A percentile compares a stretch with the other conserved stretches of the same genome.
Evolutionary conservation across 1,140 invertebrate genomes (phyloP).

Genomic region (Notospermus geniculatus): DNA sequence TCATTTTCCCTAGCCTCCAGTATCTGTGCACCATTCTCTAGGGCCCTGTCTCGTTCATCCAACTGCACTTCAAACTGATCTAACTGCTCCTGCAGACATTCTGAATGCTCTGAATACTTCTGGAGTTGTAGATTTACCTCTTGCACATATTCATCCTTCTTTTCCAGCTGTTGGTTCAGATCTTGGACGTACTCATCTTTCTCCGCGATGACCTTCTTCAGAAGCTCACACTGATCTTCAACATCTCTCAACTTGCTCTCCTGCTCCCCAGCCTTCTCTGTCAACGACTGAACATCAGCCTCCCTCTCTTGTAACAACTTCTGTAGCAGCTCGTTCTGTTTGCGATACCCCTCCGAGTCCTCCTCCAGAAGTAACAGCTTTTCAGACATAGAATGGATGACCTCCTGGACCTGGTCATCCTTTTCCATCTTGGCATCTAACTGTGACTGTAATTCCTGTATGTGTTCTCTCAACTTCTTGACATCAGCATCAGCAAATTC

Average conservation of each 20-base stretch:
- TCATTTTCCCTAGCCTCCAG: neutral
- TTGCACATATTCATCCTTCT: neutral
- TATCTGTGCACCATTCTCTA: too few species aligned
- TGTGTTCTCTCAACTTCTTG: too few species aligned
- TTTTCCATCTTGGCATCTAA: too few species aligned
- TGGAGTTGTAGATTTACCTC: neutral
- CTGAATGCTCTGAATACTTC: neutral
- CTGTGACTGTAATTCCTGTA: too few species aligned
- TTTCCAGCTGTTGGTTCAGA: constrained; percentile 6
- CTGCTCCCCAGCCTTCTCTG: too few species aligned
- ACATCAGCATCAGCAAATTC: too few species aligned
- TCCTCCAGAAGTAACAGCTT: neutral
- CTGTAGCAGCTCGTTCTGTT: neutral
- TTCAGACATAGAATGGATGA: too few species aligned
- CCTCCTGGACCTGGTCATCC: too few species aligned
- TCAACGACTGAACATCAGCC: neutral
- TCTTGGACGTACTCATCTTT: constrained; percentile 2
- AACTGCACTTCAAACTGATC: neutral
- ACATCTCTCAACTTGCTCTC: too few species aligned
- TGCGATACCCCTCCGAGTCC: neutral
- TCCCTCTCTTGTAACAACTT: neutral
- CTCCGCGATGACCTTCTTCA: too few species aligned
- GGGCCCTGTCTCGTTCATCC: neutral
- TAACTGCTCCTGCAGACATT: neutral
- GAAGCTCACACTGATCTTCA: too few species aligned